Evolutionary conservation across 2,113 vertebrate genomes (phyloP), one percentile per base, ranked within the genome.

Genomic region (Romanogobio albipinnatus): DNA sequence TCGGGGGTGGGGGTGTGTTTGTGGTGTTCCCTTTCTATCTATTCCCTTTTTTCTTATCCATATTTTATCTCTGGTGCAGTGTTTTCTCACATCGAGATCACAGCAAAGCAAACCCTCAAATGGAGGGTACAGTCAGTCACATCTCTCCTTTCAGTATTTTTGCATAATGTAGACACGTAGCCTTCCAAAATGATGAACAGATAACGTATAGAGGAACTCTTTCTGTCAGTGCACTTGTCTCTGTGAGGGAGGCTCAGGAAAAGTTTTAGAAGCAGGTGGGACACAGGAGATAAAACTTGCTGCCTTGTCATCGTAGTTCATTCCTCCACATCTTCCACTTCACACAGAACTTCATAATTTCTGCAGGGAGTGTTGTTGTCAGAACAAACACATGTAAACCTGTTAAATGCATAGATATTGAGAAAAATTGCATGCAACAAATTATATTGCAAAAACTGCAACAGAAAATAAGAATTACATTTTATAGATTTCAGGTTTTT

Each of bases 111-210:
- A 39, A 39, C 5, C 80, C 33, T 82, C 49, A 88, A 56, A 45
- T 26, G 70, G 56, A 76, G 84, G 84, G 56, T 81, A 89, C 82
- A 87, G 89, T 78, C 86, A 88, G 2, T 39, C 39, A 39, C 86
- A 59, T 79, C 87, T 58, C 0, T 4, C 56, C 90, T 93, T 92
- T 89, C 83, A 90, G 90, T 89, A 85, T 89, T 86, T 89, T 89
- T 86, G 84, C 86, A 80, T 82, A 86, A 86, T 39, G 88, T 76
- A 81, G 56, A 19, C 36, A 51, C 77, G 58, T 71, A 89, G 80
- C 61, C 76, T 79, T 87, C 85, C 76, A 71, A 81, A 78, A 82
- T 22, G 58, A 81, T 77, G 79, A 90, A 83, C 81, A 75, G 87
- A 33, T 86, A 68, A 58, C 47, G 5, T 73, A 15, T 75, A 61